Conservation (phyloP, 2,797 vertebrate genomes). For the Alouatta caraya region DNA sequence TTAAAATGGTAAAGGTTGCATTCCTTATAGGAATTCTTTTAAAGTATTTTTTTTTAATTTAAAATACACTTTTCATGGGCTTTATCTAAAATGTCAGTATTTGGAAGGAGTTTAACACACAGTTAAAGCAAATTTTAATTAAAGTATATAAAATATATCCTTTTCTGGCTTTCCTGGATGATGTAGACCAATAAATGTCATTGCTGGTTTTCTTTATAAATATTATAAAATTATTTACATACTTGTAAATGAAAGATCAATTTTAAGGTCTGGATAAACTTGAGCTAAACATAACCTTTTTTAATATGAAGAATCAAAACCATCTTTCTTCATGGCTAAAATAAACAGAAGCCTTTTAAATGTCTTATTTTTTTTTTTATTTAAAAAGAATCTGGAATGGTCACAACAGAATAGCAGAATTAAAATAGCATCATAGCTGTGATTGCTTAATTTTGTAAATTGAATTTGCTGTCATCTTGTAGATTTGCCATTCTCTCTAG, state of each 20-base stretch:
- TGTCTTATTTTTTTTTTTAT: conserved; percentile 64
- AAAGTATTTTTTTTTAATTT: not conserved
- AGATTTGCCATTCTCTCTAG: conserved; percentile 67
- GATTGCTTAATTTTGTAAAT: conserved; percentile 69
- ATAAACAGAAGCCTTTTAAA: conserved; percentile 51
- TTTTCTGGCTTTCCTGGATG: not conserved
- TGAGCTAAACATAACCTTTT: not conserved
- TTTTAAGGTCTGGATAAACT: not conserved
- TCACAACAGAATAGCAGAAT: conserved; percentile 72
- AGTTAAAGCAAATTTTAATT: conserved; percentile 7
- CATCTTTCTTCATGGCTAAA: conserved; percentile 38
- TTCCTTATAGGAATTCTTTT: not conserved
- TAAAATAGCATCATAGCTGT: conserved; percentile 69
- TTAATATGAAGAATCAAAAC: conserved; percentile 18
- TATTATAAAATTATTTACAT: not conserved
- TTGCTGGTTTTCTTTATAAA: conserved; percentile 21
- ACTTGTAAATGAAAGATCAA: not conserved
- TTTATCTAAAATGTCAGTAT: conserved; percentile 47
- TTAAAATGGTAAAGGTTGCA: not conserved
- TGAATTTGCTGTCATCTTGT: conserved; percentile 70
- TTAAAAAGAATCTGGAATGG: conserved; percentile 65
- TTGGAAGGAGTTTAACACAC: conserved; percentile 4
- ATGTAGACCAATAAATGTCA: conserved; percentile 9
- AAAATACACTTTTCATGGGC: not conserved
- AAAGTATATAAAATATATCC: not conserved